A percentile compares a stretch with the other conserved stretches of the same genome.
Conservation (phyloP, 2,113 vertebrate genomes). For the Hymenochirus boettgeri region DNA sequence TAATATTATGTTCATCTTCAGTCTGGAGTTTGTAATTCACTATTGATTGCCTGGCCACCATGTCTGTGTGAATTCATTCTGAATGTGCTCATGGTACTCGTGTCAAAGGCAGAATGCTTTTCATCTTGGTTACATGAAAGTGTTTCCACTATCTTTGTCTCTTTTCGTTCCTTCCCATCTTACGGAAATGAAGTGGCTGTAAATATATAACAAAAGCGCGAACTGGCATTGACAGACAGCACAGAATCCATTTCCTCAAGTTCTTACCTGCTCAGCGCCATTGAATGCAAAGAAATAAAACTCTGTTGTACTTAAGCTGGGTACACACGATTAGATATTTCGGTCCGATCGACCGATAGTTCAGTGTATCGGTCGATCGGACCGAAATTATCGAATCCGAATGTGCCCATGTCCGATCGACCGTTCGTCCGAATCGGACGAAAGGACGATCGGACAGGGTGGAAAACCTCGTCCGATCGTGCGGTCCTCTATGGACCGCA, state of each 20-base stretch:
- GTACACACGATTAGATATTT: no score
- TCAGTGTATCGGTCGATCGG: no score
- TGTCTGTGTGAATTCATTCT: conserved; percentile 1
- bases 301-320: no score
- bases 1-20: no score
- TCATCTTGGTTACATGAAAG: conserved; percentile 29
- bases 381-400: no score
- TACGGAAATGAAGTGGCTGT: conserved; percentile 31
- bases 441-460: no score
- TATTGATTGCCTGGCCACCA: not conserved
- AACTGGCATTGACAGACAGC: conserved; percentile 13
- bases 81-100: conserved; percentile 10
- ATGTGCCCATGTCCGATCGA: no score
- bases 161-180: conserved; percentile 29
- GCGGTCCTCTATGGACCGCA: no score
- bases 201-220: conserved; percentile 35
- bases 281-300: conserved; percentile 23
- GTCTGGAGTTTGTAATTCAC: not conserved
- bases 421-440: no score
- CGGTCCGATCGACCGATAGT: no score
- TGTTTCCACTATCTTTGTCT: conserved; percentile 22
- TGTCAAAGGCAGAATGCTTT: conserved; percentile 20
- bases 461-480: no score
- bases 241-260: conserved; percentile 38
- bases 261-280: conserved; percentile 8